Evolutionary conservation across 2,888 invertebrate species (phyloP).

Genomic region (Oxystoma pomonae): DNA sequence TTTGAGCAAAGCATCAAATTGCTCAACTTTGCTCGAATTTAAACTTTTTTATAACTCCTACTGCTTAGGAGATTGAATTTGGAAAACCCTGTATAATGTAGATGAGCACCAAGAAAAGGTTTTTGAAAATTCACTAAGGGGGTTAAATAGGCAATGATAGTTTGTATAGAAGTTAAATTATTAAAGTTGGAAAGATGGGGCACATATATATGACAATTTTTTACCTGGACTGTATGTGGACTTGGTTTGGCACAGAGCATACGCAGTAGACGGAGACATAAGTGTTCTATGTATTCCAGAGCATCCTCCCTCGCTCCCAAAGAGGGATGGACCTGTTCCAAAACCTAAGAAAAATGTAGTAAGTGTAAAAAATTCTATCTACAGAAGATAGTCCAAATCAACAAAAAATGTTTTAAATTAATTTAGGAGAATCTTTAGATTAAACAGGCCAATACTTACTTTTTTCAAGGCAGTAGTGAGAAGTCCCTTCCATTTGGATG

Average conservation of each 20-base stretch:
- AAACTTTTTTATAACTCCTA: no score
- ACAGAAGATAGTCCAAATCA: not conserved
- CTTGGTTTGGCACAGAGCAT: conserved; percentile 84
- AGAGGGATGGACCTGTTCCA: conserved; percentile 87
- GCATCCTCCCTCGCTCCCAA: conserved; percentile 85
- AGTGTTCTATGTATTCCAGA: conserved; percentile 85
- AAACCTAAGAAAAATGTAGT: conserved; percentile 58
- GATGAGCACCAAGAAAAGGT: no score
- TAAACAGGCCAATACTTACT: conserved; percentile 64
- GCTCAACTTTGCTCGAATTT: no score
- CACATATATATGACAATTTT: no score
- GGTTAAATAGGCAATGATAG: no score
- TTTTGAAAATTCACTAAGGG: no score
- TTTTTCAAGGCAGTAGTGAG: conserved; percentile 83
- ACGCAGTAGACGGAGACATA: conserved; percentile 82
- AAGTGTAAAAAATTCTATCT: not conserved
- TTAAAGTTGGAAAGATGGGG: no score
- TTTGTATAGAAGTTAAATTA: no score
- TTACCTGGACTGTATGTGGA: conserved; percentile 72
- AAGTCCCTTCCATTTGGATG: conserved; percentile 88
- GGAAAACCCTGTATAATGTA: no score
- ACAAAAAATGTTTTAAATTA: not conserved
- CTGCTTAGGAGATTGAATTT: no score
- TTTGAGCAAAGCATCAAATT: no score
- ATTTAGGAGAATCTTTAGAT: no score